These are phyloP conservation scores for Drosophila parthenogenetica DNA, from an alignment of 2,888 invertebrate genomes.

Conservation along the genomic window DNA sequence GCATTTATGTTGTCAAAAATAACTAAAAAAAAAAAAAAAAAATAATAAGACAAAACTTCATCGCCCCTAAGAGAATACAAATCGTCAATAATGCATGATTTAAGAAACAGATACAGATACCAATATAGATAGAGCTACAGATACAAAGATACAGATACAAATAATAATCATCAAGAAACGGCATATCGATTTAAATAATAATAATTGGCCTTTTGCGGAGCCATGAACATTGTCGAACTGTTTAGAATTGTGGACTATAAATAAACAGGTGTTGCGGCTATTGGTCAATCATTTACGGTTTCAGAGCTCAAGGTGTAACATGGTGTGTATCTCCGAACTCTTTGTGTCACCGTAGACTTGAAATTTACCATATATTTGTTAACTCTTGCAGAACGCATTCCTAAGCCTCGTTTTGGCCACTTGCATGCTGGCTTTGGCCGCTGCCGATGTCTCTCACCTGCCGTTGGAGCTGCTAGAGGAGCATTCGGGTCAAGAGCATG, in stretches of 20 bases:
- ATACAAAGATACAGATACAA: conserved; percentile 19
- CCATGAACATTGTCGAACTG: conserved; percentile 62
- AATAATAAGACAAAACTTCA: conserved; percentile 19
- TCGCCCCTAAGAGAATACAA: conserved; percentile 24
- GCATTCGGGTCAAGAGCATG: conserved; percentile 43
- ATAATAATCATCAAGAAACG: conserved; percentile 41
- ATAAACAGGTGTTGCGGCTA: conserved; percentile 60
- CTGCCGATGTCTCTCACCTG: conserved; percentile 78
- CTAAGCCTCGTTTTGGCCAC: conserved; percentile 52
- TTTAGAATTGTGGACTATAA: conserved; percentile 76
- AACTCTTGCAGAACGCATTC: conserved; percentile 56
- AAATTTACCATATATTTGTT: background rate
- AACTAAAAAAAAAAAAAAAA: conserved; percentile 19
- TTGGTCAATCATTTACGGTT: conserved; percentile 66
- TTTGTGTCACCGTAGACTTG: background rate
- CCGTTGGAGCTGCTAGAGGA: conserved; percentile 47
- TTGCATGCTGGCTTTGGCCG: conserved; percentile 57
- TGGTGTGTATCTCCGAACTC: conserved; percentile 52
- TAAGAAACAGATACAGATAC: conserved; percentile 24
- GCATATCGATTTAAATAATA: conserved; percentile 76
- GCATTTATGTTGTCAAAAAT: conserved; percentile 41
- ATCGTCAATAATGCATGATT: conserved; percentile 42
- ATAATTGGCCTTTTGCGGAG: conserved; percentile 72
- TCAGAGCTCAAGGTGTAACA: conserved; percentile 72
- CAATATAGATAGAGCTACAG: conserved; percentile 15